Base-by-base conservation (phyloP, 2,888 invertebrate species). In the Monochamus alternatus region DNA sequence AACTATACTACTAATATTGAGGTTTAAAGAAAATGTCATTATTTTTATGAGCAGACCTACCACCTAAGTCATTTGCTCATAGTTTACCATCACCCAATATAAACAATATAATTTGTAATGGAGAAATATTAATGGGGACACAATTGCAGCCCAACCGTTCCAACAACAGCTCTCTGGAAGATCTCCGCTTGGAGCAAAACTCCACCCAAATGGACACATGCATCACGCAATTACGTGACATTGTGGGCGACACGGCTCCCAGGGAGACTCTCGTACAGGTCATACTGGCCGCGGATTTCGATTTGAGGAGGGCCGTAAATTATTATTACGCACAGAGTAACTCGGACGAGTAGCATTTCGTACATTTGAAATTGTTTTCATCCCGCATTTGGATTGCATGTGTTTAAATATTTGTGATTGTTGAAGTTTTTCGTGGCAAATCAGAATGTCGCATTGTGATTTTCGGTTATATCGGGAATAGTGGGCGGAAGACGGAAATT, bases 241-340 rank as follows among this genome's bases (percentile, higher is more conserved):
- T 92, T 60, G 88, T 92, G 3, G 92, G 92, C 0, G 90, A 91
- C 47, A 85, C 87, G 0, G 90, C 90, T 14, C 87, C 91, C 3
- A 85, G 90, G 59, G 90, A 91, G 69, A 89, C 89, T 75, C 87
- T 92, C 14, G 89, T 91, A 44, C 88, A 90, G 81, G 86, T 92
- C 12, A 89, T 91, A 12, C 85, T 92, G 65, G 92, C 92, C 3
- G 92, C 92, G 7, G 92, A 92, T 85, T 92, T 90, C 83, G 91
- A 92, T 85, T 88, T 91, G 68, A 91, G 91, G 83, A 85, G 92
- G 77, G 92, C 92, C 32, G 89, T 92, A 75, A 92, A 92, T 86
- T 92, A 90, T 87, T 91, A 90, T 85, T 91, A 90, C 83, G 89
- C 90, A 10, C 81, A 80, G 78, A 81, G 73, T 68, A 82, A 75